phyloP scores from a whole-genome alignment of 2,797 vertebrate genomes.

The Chelonia mydas region DNA sequence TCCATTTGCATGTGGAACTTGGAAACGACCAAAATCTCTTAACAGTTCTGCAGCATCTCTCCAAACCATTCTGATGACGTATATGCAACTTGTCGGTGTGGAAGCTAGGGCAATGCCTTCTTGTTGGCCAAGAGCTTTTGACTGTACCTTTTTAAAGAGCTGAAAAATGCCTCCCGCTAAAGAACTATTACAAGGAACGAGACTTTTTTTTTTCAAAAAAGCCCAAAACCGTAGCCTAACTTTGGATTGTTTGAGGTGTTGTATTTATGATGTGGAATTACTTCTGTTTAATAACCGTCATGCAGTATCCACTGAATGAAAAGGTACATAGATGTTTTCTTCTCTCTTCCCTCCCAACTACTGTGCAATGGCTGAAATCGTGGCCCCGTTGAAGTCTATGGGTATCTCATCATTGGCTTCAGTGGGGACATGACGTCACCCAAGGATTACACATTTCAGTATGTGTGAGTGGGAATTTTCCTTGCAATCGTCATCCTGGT shows the following conservation, averaged over 20 bases:
- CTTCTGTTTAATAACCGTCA: conserved; percentile 64
- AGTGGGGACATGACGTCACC: conserved; percentile 9
- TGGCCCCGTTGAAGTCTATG: not conserved
- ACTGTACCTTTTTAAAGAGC: conserved; percentile 68
- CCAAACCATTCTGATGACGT: conserved; percentile 3
- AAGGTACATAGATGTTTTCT: conserved; percentile 76
- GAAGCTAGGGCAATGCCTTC: conserved; percentile 4
- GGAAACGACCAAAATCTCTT: conserved; percentile 4
- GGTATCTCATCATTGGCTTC: not conserved
- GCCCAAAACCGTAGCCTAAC: not conserved
- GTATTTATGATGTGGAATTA: conserved; percentile 66
- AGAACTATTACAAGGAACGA: conserved; percentile 69
- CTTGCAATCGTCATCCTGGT: conserved; percentile 1
- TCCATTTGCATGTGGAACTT: not conserved
- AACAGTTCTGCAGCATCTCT: not conserved
- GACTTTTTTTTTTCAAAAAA: conserved; percentile 20
- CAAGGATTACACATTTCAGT: conserved; percentile 12
- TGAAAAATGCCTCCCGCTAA: conserved; percentile 52
- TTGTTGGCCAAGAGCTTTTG: conserved; percentile 23
- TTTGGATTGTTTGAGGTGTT: conserved; percentile 57
- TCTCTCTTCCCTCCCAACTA: not conserved
- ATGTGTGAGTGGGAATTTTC: not conserved
- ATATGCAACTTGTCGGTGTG: conserved; percentile 9
- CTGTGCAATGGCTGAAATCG: not conserved
- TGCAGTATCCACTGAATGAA: conserved; percentile 65